phyloP scores from a whole-genome alignment of 1,140 invertebrate genomes.

The Glossosoma conforme region DNA sequence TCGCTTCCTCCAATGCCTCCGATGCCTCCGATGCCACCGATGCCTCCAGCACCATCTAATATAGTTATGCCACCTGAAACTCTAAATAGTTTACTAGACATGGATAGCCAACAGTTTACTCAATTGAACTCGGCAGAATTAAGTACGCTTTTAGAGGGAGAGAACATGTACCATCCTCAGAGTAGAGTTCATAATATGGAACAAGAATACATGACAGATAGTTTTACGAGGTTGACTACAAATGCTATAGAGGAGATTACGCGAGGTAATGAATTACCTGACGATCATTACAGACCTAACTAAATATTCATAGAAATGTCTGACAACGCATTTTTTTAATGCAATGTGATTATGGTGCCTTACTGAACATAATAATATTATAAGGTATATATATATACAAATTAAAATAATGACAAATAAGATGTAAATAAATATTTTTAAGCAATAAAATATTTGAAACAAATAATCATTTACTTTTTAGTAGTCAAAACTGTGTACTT shows the following conservation, averaged over 20 bases:
- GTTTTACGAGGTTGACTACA: slow-evolving; percentile 47
- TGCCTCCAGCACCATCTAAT: not conserved
- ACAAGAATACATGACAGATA: slow-evolving; percentile 46
- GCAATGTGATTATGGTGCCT: not conserved
- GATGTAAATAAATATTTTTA: not conserved
- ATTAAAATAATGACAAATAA: not conserved
- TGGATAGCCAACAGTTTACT: slow-evolving; percentile 47
- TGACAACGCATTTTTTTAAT: slow-evolving; percentile 4
- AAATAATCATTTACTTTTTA: too few relatives aligned
- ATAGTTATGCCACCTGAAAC: not conserved
- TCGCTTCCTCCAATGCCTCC: slow-evolving; percentile 1
- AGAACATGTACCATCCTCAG: slow-evolving; percentile 26
- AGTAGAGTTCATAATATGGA: slow-evolving; percentile 20
- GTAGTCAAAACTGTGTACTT: too few relatives aligned
- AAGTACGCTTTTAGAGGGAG: slow-evolving; percentile 21
- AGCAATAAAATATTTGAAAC: too few relatives aligned
- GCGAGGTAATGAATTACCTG: not conserved
- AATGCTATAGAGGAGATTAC: slow-evolving; percentile 17
- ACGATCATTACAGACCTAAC: slow-evolving; percentile 4
- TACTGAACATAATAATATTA: not conserved
- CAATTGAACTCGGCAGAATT: slow-evolving; percentile 44
- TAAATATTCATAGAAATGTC: not conserved
- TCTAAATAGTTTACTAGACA: slow-evolving; percentile 36
- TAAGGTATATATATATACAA: too few relatives aligned
- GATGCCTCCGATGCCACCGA: not conserved